These are phyloP conservation scores for Microtus ochrogaster DNA, from an alignment of 2,113 vertebrate species.

Conservation along the genomic window DNA sequence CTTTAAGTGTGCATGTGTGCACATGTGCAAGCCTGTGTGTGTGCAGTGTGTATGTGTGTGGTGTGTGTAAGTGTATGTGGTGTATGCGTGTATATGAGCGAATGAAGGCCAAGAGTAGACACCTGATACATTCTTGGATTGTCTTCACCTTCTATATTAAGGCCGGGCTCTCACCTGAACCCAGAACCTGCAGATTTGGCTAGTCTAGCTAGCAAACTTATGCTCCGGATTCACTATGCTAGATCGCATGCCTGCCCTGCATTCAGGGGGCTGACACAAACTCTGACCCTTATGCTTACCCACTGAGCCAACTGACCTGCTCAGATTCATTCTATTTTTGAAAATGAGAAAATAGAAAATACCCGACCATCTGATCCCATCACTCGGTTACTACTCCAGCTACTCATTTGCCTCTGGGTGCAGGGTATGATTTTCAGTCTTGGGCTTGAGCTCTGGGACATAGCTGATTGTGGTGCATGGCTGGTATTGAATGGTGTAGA, in stretches of 20 bases:
- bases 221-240: neutral
- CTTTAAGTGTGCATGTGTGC: neutral
- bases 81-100: neutral
- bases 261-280: neutral
- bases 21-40: no score
- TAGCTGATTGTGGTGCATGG: neutral
- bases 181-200: neutral
- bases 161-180: neutral
- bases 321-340: neutral
- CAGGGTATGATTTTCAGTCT: conserved; percentile 63
- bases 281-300: neutral
- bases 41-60: neutral
- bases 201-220: neutral
- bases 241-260: neutral
- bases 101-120: neutral
- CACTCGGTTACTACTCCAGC: neutral
- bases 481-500: fast-evolving
- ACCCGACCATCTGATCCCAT: neutral
- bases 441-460: conserved; percentile 5
- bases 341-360: neutral
- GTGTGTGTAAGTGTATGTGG: neutral
- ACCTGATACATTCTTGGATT: neutral
- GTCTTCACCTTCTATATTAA: no score
- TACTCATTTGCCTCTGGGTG: neutral
- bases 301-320: neutral